Evolutionary conservation across 2,113 vertebrate genomes (phyloP), one percentile per base, ranked within the genome.

Genomic region (Toxotes chatareus): DNA sequence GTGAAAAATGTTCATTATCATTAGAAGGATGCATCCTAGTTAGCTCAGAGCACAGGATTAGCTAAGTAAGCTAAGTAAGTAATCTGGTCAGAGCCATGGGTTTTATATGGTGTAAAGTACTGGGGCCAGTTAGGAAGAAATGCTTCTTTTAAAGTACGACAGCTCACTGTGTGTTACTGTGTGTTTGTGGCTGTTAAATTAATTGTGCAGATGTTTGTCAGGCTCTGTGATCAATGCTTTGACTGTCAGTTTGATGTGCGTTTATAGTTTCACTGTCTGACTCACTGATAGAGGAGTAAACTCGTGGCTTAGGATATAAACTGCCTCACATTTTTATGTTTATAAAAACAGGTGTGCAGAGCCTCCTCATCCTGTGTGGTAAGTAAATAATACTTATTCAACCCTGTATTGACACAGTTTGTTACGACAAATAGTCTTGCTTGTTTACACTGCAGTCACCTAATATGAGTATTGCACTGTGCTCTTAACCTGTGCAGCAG

Each of bases 121-220:
- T 53, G 19, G 47, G 16, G 46, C n/a, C 9, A 65, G 61, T 49
- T 14, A 14, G 19, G 13, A 27, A 17, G 16, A 27, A 47, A 69
- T 5, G n/a, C 16, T 49, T 17, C 2, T 34, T 63, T 63, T 17
- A 56, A 21, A 8, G 4, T 32, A 2, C 17, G 72, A 51, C 59
- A 63, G 44, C 61, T 70, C 65, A n/a, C 32, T 31, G 61, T 31
- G 61, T 49, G 42, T 46, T 76, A 42, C 3, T 38, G 62, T 17
- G 46, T 47, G 42, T 42, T 64, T 60, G 32, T 40, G 14, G 32
- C 7, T 40, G 3, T 51, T 44, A 27, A 36, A 59, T 51, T 9
- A 78, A 47, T 19, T 16, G 65, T 62, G 49, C 16, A 7, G 40
- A 57, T 65, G 38, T 73, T 56, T 68, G 21, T 73, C 59, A 65